phyloP scores from a whole-genome alignment of 2,113 vertebrate genomes.

The Pogona vitticeps region DNA sequence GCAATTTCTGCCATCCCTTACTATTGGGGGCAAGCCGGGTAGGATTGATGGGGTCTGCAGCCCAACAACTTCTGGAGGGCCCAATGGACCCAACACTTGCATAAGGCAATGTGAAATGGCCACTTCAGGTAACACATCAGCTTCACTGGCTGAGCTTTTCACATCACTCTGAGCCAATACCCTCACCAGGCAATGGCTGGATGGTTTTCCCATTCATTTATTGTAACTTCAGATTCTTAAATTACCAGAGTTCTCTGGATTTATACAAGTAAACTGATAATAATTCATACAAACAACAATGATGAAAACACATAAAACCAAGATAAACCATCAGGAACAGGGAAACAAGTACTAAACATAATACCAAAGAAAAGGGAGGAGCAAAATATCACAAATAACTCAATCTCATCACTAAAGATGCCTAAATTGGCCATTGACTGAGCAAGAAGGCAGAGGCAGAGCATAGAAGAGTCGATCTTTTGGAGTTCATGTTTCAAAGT shows the following conservation, averaged over 20 bases:
- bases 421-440: not conserved
- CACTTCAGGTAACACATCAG: not conserved
- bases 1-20: too few relatives aligned
- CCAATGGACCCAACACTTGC: too few relatives aligned
- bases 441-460: not conserved
- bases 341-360: not conserved
- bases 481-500: not conserved
- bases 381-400: not conserved
- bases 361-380: not conserved
- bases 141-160: not conserved
- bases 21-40: too few relatives aligned
- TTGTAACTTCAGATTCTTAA: not conserved
- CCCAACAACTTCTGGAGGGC: not conserved
- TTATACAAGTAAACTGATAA: not conserved
- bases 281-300: not conserved
- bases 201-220: not conserved
- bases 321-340: not conserved
- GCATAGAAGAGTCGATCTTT: not conserved
- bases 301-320: not conserved
- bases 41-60: too few relatives aligned
- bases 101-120: not conserved
- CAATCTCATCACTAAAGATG: not conserved
- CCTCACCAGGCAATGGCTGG: not conserved
- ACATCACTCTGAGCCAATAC: not conserved
- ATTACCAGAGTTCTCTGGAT: not conserved